A percentile compares a stretch with the other conserved stretches of the same genome.
Evolutionary conservation across 2,888 invertebrate genomes (phyloP).

Genomic region (Athripsodes cinereus): DNA sequence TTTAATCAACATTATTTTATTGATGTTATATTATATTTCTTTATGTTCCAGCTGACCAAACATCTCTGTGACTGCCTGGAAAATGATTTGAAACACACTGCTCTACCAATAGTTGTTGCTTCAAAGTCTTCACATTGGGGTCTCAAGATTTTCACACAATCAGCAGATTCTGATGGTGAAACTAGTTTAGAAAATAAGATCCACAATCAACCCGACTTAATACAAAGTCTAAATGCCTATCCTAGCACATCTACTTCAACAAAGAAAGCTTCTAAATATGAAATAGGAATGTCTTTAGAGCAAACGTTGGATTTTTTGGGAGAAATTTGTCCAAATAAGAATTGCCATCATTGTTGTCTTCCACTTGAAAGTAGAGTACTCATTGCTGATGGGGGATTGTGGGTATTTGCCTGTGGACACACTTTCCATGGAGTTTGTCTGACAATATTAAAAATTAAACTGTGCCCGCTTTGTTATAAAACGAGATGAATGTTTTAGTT

Average conservation of each 20-base stretch:
- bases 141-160: slow-evolving; percentile 33
- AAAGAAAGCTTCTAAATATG: slow-evolving; percentile 30
- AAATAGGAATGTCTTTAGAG: slow-evolving; percentile 28
- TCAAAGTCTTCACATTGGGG: slow-evolving; percentile 51
- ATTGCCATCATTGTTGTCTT: slow-evolving; percentile 53
- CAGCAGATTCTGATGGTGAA: slow-evolving; percentile 7
- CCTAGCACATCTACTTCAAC: slow-evolving; percentile 12
- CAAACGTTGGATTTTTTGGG: slow-evolving; percentile 27
- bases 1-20: not conserved
- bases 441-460: slow-evolving; percentile 48
- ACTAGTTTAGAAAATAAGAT: slow-evolving; percentile 6
- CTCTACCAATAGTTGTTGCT: slow-evolving; percentile 41
- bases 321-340: slow-evolving; percentile 29
- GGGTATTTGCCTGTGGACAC: slow-evolving; percentile 58
- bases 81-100: slow-evolving; percentile 35
- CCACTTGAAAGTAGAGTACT: slow-evolving; percentile 53
- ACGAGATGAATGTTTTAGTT: not conserved
- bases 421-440: slow-evolving; percentile 57
- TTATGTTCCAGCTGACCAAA: slow-evolving; percentile 37
- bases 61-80: slow-evolving; percentile 36
- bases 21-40: slow-evolving; percentile 26
- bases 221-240: slow-evolving; percentile 13
- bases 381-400: slow-evolving; percentile 55
- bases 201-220: slow-evolving; percentile 15
- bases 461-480: slow-evolving; percentile 40